Evolutionary conservation across 2,797 vertebrate genomes (phyloP).

Genomic region (Tolypeutes matacus): DNA sequence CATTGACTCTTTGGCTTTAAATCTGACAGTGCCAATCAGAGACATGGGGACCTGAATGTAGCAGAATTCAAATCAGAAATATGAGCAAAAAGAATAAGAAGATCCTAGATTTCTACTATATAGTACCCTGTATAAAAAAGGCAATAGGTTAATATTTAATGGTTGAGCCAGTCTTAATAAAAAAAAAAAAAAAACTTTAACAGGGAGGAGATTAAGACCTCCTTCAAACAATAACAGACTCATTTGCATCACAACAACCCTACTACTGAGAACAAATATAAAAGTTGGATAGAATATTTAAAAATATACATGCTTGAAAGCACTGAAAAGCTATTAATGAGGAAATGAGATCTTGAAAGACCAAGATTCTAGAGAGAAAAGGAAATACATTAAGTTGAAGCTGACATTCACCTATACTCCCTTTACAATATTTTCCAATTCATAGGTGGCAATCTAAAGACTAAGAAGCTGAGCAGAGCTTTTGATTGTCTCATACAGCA

Average conservation of each 20-base stretch:
- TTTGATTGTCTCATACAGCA: neutral
- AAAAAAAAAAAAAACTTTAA: neutral
- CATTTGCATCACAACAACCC: no score
- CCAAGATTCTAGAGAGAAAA: no score
- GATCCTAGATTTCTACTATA: neutral
- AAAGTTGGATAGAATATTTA: neutral
- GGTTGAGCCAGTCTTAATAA: neutral
- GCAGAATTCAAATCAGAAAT: conserved; percentile 12
- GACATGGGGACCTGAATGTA: neutral
- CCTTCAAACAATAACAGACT: neutral
- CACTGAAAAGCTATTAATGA: neutral
- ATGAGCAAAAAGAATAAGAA: neutral
- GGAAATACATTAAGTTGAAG: neutral
- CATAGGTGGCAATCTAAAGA: neutral
- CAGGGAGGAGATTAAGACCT: neutral
- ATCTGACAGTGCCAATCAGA: neutral
- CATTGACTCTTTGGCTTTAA: neutral
- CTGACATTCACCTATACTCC: neutral
- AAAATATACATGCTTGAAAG: conserved; percentile 13
- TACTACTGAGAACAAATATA: neutral
- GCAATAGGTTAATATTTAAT: neutral
- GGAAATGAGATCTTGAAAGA: no score
- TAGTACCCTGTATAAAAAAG: neutral
- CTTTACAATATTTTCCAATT: neutral
- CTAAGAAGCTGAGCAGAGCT: neutral